These are phyloP conservation scores for Sylvia atricapilla DNA, from an alignment of 2,113 vertebrate species.

Conservation along the genomic window DNA sequence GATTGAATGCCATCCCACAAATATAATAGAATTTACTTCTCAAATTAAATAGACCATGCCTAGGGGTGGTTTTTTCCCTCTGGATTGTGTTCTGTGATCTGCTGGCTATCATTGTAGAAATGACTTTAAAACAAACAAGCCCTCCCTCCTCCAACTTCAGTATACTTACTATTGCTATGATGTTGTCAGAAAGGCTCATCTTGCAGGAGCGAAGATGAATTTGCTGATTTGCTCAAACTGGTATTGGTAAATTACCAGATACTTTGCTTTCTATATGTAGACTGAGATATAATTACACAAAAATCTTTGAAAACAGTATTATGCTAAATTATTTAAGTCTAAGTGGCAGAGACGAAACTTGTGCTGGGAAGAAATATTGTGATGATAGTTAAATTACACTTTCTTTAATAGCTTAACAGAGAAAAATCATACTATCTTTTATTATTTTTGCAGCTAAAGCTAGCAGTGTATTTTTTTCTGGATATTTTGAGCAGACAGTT, in stretches of 20 bases:
- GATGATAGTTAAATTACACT: background rate
- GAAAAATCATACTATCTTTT: background rate
- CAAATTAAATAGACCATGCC: background rate
- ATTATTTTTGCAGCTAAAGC: background rate
- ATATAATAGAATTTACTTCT: background rate
- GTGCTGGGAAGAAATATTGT: background rate
- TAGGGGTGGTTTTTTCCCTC: background rate
- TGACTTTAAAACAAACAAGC: background rate
- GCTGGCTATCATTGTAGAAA: background rate
- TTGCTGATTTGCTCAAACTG: background rate
- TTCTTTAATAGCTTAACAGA: background rate
- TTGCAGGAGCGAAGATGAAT: background rate
- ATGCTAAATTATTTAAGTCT: background rate
- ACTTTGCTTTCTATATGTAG: background rate
- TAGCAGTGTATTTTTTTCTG: background rate
- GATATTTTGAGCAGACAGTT: background rate
- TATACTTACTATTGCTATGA: background rate
- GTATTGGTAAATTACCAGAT: background rate
- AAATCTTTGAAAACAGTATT: background rate
- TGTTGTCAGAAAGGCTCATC: background rate
- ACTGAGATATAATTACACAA: background rate
- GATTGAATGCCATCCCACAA: background rate
- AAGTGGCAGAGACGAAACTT: background rate
- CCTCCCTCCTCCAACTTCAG: background rate
- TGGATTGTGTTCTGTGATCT: background rate